Evolutionary conservation across 2,888 invertebrate species (phyloP), one percentile per base, ranked within the genome.

Genomic region (Drepanosiphum platanoidis): DNA sequence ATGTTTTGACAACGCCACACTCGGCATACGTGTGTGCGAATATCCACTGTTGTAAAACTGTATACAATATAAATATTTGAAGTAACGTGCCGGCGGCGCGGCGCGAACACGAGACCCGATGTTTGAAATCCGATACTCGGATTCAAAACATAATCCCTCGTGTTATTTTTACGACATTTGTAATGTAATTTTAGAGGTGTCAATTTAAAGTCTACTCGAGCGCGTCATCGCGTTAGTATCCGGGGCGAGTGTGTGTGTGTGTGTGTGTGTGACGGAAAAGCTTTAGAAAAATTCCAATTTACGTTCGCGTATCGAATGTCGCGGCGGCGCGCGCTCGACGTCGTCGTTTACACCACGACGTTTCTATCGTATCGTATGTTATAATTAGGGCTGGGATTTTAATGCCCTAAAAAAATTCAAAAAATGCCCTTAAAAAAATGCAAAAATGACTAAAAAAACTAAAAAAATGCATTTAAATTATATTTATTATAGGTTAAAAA

Each of bases 41-140:
- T n/a, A 18, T 46, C 46, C 18, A 3, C 18, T 39, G n/a, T 36
- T 27, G 70, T 27, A 36, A 36, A 36, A 39, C 39, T n/a, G 70
- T 71, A 0, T 39, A n/a, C 70, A 74, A 22, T 46, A 46, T 46
- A 74, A 74, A 74, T 46, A 74, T 74, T 74, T 74, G 46, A 74
- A 30, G 32, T 32, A 72, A 30, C 3, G 4, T 4, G 13, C 64
- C 2, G n/a, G 0, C n/a, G n/a, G n/a, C n/a, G n/a, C n/a, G n/a
- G n/a, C n/a, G n/a, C 18, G 36, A 39, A 39, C 39, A 15, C 32
- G 46, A 32, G 27, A 32, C 22, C 32, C 27, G 46, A 32, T 4
- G 11, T 30, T 74, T 42, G 74, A 74, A 74, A 74, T 11, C 22
- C 74, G 9, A 74, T 32, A 46, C 46, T 74, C 30, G 18, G 46